Conservation (phyloP, 2,797 vertebrate genomes). For the Sardinella longiceps region DNA sequence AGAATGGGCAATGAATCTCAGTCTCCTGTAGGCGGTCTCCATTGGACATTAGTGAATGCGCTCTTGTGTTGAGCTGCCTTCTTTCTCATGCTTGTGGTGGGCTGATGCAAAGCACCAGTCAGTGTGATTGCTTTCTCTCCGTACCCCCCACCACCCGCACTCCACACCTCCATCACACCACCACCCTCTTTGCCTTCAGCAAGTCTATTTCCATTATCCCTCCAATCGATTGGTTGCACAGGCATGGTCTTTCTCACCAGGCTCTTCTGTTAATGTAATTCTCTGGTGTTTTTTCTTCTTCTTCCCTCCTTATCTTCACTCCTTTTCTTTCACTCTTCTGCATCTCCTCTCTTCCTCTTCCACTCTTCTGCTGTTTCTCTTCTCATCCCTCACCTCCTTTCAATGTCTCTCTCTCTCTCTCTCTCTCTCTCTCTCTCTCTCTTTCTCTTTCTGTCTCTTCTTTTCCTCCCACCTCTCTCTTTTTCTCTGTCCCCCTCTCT, state of each 20-base stretch:
- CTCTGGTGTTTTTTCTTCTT: slow-evolving; percentile 36
- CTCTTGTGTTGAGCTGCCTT: neutral
- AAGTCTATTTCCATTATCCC: slow-evolving; percentile 65
- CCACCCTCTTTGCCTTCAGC: slow-evolving; percentile 46
- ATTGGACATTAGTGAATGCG: neutral
- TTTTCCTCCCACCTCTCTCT: too few relatives aligned
- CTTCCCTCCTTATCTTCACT: slow-evolving; percentile 20
- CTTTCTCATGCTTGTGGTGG: slow-evolving; percentile 2
- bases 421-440: neutral
- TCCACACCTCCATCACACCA: neutral
- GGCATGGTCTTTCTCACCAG: slow-evolving; percentile 40
- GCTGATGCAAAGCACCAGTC: slow-evolving; percentile 31
- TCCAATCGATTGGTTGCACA: slow-evolving; percentile 60
- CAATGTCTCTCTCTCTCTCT: slow-evolving; percentile 5
- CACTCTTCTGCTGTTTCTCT: neutral
- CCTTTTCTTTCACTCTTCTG: neutral
- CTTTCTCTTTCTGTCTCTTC: neutral
- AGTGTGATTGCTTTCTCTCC: slow-evolving; percentile 37
- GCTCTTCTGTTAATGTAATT: slow-evolving; percentile 64
- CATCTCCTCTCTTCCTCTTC: neutral
- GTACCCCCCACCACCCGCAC: neutral
- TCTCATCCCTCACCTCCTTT: neutral
- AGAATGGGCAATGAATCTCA: neutral
- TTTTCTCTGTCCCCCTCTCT: slow-evolving; percentile 16
- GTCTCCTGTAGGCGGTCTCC: neutral